Evolutionary conservation across 1,140 invertebrate species (phyloP).

Genomic region (Thaumatotibia leucotreta): DNA sequence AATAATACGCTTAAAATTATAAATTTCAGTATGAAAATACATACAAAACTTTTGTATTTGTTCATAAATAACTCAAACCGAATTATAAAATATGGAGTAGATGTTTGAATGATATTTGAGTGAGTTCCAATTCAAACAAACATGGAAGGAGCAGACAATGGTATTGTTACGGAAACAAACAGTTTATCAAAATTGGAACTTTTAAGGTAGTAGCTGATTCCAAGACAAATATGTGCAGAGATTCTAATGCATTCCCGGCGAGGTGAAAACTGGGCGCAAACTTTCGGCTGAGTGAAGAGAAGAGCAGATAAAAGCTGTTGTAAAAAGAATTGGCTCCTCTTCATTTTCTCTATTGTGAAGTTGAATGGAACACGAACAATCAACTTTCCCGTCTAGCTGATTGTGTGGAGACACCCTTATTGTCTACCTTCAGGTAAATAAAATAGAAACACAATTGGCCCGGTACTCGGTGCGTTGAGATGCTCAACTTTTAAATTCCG

Average conservation of each 20-base stretch:
- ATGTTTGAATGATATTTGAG: background rate
- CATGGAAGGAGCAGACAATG: slow-evolving; percentile 16
- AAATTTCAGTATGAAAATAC: background rate
- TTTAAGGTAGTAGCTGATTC: slow-evolving; percentile 47
- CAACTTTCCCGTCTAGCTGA: slow-evolving; percentile 67
- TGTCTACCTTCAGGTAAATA: slow-evolving; percentile 71
- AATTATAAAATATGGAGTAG: background rate
- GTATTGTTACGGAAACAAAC: slow-evolving; percentile 36
- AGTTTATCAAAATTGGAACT: slow-evolving; percentile 53
- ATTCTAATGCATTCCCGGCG: slow-evolving; percentile 56
- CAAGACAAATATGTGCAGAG: slow-evolving; percentile 60
- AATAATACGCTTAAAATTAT: background rate
- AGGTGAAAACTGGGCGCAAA: slow-evolving; percentile 60
- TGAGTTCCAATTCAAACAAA: background rate
- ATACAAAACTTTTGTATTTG: too few species aligned
- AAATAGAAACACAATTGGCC: slow-evolving; percentile 64
- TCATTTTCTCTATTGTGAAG: slow-evolving; percentile 74
- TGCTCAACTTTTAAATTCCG: slow-evolving; percentile 66
- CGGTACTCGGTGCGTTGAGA: slow-evolving; percentile 56
- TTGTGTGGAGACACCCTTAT: slow-evolving; percentile 72
- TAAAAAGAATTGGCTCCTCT: slow-evolving; percentile 70
- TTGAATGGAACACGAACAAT: slow-evolving; percentile 72
- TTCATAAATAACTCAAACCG: background rate
- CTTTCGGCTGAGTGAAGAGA: slow-evolving; percentile 63
- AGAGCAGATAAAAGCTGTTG: slow-evolving; percentile 60